These are phyloP conservation scores for Agrotis clavis DNA, from an alignment of 2,888 invertebrate genomes.

Conservation along the genomic window DNA sequence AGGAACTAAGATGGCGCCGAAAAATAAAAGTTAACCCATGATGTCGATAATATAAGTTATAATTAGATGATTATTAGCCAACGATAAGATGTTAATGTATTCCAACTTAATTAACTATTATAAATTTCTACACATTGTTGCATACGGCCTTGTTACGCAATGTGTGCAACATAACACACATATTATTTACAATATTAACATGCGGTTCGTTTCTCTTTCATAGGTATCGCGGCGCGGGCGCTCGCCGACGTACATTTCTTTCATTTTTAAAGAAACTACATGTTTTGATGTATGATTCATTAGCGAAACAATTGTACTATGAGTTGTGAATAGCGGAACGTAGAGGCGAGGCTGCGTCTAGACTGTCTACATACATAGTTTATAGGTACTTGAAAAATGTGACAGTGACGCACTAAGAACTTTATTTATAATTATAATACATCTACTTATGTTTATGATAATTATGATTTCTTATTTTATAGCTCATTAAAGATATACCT, in stretches of 20 bases:
- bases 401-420: conserved; percentile 8
- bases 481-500: neutral
- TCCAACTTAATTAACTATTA: conserved; percentile 69
- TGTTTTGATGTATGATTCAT: conserved; percentile 50
- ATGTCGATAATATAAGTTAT: conserved; percentile 64
- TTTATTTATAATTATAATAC: neutral
- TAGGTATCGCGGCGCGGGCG: conserved; percentile 30
- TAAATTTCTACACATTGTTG: conserved; percentile 71
- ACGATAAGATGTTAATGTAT: conserved; percentile 69
- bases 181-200: conserved; percentile 69
- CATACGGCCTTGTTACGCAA: conserved; percentile 70
- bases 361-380: conserved; percentile 12
- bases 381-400: conserved; percentile 18
- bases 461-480: conserved; percentile 4
- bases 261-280: conserved; percentile 41
- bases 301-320: conserved; percentile 44
- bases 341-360: conserved; percentile 33
- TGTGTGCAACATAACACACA: conserved; percentile 67
- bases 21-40: conserved; percentile 41
- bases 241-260: conserved; percentile 41
- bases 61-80: conserved; percentile 68
- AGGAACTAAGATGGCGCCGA: conserved; percentile 14
- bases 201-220: conserved; percentile 67
- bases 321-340: conserved; percentile 30
- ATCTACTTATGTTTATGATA: neutral